Evolutionary conservation across 1,140 invertebrate species (phyloP).

Genomic region (Sitobion miscanthi): DNA sequence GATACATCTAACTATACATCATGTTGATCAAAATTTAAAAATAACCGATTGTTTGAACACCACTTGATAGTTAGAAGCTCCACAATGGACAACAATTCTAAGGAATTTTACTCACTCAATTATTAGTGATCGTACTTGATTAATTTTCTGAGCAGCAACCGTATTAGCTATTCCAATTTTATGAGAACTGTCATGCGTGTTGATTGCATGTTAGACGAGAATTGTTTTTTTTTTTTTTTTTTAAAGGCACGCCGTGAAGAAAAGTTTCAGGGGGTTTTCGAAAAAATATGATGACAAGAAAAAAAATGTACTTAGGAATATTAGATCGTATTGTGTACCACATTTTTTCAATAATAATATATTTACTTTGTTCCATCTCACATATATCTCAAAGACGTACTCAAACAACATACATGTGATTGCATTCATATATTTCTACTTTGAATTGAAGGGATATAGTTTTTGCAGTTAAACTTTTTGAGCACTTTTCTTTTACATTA

Average conservation of each 20-base stretch:
- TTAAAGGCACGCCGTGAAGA: not conserved
- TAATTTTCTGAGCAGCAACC: not conserved
- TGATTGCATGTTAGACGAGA: not conserved
- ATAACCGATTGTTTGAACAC: not conserved
- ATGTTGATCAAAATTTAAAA: not conserved
- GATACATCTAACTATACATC: too few species aligned
- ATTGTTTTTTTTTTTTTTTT: not conserved
- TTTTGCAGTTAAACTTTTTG: slow-evolving; percentile 10
- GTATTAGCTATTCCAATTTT: not conserved
- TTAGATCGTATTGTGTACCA: not conserved
- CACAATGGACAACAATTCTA: not conserved
- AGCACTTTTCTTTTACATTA: not conserved
- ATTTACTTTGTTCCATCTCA: not conserved
- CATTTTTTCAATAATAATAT: slow-evolving; percentile 27
- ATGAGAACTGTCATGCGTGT: not conserved
- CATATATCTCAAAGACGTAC: too few species aligned
- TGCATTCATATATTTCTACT: not conserved
- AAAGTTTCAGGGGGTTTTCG: not conserved
- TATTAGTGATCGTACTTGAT: not conserved
- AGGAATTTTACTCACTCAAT: not conserved
- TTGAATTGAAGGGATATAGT: not conserved
- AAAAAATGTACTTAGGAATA: not conserved
- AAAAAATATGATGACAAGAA: not conserved
- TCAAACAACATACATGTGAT: not conserved
- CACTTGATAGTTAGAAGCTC: not conserved